phyloP scores from a whole-genome alignment of 2,113 vertebrate genomes.

The Podocnemis expansa region DNA sequence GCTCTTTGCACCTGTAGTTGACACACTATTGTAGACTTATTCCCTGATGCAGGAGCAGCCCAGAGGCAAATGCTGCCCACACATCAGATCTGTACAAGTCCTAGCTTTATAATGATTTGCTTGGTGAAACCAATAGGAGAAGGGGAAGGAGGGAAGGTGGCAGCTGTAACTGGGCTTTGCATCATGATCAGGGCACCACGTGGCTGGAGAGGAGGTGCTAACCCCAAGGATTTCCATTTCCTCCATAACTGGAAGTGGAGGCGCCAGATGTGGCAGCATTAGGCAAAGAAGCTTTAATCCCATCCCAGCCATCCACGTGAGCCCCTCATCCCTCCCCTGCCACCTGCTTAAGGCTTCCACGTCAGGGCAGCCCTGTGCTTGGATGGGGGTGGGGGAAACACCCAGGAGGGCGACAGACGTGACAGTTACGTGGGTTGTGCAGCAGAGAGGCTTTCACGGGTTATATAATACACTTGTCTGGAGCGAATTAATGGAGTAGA shows the following conservation, averaged over 20 bases:
- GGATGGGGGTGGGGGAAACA: neutral
- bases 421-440: conserved; percentile 31
- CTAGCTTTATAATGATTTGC: conserved; percentile 42
- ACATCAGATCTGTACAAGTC: conserved; percentile 13
- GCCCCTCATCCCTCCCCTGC: accelerated
- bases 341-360: conserved; percentile 41
- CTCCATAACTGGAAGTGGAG: neutral
- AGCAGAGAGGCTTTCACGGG: conserved; percentile 5
- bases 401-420: neutral
- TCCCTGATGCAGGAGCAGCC: conserved; percentile 19
- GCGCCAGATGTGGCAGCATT: conserved; percentile 67
- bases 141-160: conserved; percentile 58
- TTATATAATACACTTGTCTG: conserved; percentile 54
- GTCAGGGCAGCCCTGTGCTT: conserved; percentile 50
- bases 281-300: conserved; percentile 60
- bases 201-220: conserved; percentile 16
- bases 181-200: neutral
- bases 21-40: neutral
- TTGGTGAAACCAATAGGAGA: neutral
- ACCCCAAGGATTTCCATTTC: conserved; percentile 7
- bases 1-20: neutral
- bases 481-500: neutral
- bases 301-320: conserved; percentile 34
- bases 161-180: neutral
- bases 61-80: conserved; percentile 36